A percentile compares a stretch with the other conserved stretches of the same genome.
These are phyloP conservation scores for Alloplasta piceator DNA, from an alignment of 2,888 invertebrate species.

Conservation along the genomic window DNA sequence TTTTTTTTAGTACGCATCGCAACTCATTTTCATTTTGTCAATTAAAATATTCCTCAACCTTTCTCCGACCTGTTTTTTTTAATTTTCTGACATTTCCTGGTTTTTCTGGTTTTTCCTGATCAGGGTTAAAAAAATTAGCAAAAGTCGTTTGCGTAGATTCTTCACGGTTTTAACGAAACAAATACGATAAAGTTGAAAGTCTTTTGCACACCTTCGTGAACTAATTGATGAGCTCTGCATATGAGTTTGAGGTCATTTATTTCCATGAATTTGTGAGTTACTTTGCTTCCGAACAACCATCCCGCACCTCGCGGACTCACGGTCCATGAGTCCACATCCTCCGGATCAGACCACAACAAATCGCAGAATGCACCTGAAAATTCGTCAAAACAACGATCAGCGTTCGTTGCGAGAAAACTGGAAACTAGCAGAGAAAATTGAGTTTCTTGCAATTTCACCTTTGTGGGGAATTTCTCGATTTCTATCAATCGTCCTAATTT, in stretches of 20 bases:
- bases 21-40: too few relatives aligned
- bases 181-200: slow-evolving; percentile 51
- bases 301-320: slow-evolving; percentile 98
- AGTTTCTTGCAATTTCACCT: slow-evolving; percentile 83
- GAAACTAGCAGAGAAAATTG: not conserved
- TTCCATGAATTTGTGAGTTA: slow-evolving; percentile 97
- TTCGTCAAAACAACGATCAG: too few relatives aligned
- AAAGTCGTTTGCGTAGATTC: too few relatives aligned
- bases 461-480: slow-evolving; percentile 99
- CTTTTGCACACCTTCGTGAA: slow-evolving; percentile 93
- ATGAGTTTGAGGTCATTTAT: slow-evolving; percentile 96
- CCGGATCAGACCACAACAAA: slow-evolving; percentile 99
- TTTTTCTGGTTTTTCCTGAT: too few relatives aligned
- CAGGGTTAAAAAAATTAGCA: too few relatives aligned
- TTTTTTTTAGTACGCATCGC: too few relatives aligned
- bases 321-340: slow-evolving; percentile 97
- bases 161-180: too few relatives aligned
- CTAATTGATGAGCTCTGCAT: slow-evolving; percentile 99
- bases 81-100: too few relatives aligned
- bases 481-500: slow-evolving; percentile 97
- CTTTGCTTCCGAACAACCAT: slow-evolving; percentile 97
- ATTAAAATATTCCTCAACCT: too few relatives aligned
- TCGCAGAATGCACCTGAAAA: slow-evolving; percentile 95
- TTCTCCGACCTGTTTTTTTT: too few relatives aligned
- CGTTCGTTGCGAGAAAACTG: slow-evolving; percentile 16